phyloP scores from a whole-genome alignment of 2,888 invertebrate genomes.

The Lithophane ornitopus region DNA sequence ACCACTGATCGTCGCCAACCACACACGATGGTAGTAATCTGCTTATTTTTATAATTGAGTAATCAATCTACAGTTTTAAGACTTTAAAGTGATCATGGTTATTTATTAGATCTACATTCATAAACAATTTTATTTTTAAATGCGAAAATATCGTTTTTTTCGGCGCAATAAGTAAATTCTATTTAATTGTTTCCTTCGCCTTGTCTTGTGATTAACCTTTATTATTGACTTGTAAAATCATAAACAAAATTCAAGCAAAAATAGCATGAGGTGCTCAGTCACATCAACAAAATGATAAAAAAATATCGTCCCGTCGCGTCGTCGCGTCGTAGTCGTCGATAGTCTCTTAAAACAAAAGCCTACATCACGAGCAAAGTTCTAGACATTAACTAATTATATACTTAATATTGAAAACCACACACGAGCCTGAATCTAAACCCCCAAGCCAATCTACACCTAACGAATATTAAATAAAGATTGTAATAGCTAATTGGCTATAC shows the following conservation, averaged over 20 bases:
- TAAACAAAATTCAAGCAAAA: not conserved
- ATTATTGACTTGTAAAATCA: not conserved
- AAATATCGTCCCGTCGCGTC: too few species aligned
- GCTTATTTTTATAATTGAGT: conserved; percentile 64
- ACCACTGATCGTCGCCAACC: conserved; percentile 51
- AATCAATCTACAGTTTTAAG: conserved; percentile 56
- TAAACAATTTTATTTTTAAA: too few species aligned
- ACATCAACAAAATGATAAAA: not conserved
- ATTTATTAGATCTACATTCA: not conserved
- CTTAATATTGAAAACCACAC: conserved; percentile 26
- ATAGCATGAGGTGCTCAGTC: not conserved
- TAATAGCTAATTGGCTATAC: conserved; percentile 55
- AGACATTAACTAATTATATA: not conserved
- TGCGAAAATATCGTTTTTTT: not conserved
- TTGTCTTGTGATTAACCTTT: too few species aligned
- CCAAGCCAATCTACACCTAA: conserved; percentile 39
- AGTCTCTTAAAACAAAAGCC: conserved; percentile 6
- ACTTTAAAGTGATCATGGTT: not conserved
- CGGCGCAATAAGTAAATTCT: not conserved
- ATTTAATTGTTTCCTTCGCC: not conserved
- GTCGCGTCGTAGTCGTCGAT: not conserved
- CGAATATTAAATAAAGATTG: conserved; percentile 51
- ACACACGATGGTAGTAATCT: conserved; percentile 63
- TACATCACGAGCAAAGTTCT: not conserved
- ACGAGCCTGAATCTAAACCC: conserved; percentile 12